Evolutionary conservation across 2,113 vertebrate species (phyloP).

Genomic region (Bagarius yarrelli): DNA sequence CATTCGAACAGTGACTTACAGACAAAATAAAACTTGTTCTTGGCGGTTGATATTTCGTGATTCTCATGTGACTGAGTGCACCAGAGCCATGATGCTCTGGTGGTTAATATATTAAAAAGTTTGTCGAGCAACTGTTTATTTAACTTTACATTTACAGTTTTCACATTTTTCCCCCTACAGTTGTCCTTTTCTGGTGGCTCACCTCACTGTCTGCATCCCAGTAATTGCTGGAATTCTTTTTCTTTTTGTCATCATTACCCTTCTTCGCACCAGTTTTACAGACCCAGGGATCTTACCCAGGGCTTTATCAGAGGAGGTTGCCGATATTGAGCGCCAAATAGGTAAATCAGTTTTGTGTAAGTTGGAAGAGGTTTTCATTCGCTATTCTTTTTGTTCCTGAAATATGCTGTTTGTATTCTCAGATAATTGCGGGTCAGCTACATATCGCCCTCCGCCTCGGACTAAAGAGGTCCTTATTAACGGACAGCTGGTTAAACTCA

Average conservation of each 20-base stretch:
- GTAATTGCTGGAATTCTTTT: constrained; percentile 85
- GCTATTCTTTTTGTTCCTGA: not conserved
- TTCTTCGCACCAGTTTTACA: constrained; percentile 91
- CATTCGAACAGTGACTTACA: too few relatives aligned
- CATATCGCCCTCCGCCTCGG: constrained; percentile 86
- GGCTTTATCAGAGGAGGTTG: constrained; percentile 88
- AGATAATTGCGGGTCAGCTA: constrained; percentile 90
- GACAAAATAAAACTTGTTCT: too few relatives aligned
- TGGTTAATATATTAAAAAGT: not conserved
- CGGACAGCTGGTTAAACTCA: constrained; percentile 89
- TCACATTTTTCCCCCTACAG: constrained; percentile 61
- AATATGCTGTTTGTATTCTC: constrained; percentile 39
- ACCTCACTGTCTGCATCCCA: constrained; percentile 88
- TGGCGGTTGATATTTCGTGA: too few relatives aligned
- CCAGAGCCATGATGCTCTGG: too few relatives aligned
- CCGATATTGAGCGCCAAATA: constrained; percentile 88
- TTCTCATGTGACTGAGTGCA: too few relatives aligned
- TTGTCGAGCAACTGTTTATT: not conserved
- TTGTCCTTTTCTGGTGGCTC: constrained; percentile 86
- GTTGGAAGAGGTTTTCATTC: not conserved
- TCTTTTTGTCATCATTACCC: constrained; percentile 85
- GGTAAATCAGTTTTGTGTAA: constrained; percentile 70
- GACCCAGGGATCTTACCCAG: constrained; percentile 94
- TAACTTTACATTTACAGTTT: not conserved
- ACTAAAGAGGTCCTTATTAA: constrained; percentile 93